Conservation (phyloP, 2,888 invertebrate genomes). For the Tyria jacobaeae region DNA sequence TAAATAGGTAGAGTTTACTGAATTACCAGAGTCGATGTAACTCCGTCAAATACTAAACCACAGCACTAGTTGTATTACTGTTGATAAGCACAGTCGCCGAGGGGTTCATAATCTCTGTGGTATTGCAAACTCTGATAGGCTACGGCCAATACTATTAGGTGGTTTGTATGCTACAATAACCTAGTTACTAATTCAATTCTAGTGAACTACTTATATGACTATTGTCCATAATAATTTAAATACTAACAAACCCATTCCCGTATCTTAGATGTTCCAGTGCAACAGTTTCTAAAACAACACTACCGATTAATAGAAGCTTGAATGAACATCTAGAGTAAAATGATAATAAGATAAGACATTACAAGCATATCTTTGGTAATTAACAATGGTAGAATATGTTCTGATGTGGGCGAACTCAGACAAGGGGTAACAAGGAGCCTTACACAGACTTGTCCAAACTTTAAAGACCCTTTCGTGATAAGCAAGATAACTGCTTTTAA, state of each 20-base stretch:
- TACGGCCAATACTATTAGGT: no score
- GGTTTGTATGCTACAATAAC: no score
- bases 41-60: no score
- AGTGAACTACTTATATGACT: no score
- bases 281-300: neutral
- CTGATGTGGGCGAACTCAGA: neutral
- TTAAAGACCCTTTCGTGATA: constrained; percentile 2
- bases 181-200: no score
- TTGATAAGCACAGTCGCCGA: no score
- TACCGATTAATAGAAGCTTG: neutral
- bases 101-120: no score
- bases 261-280: neutral
- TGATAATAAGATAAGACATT: constrained; percentile 9
- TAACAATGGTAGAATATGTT: neutral
- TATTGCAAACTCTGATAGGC: no score
- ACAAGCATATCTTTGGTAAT: neutral
- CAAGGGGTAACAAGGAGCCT: neutral
- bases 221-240: no score
- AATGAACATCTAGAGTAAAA: neutral
- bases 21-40: no score
- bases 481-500: constrained; percentile 1
- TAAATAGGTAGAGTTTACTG: no score
- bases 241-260: neutral
- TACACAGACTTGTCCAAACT: neutral
- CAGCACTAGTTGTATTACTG: no score